A percentile compares a stretch with the other conserved stretches of the same genome.
These are phyloP conservation scores for Acanthosepion esculentum DNA, from an alignment of 2,888 invertebrate genomes.

Conservation along the genomic window DNA sequence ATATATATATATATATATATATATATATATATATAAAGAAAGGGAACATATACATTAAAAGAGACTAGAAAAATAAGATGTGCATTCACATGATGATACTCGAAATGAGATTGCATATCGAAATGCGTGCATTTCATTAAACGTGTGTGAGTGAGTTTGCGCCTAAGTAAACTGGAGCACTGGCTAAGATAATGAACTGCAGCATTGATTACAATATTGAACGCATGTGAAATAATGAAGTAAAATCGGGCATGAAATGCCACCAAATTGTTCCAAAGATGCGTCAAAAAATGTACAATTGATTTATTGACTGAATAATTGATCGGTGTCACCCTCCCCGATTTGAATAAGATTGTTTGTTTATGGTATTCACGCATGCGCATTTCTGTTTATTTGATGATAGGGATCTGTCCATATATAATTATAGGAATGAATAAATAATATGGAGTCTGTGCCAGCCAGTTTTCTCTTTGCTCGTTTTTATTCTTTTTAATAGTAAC, in stretches of 20 bases:
- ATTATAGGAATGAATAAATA: neutral
- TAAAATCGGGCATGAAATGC: neutral
- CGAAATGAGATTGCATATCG: too few relatives aligned
- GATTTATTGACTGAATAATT: neutral
- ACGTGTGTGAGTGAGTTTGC: too few relatives aligned
- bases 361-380: neutral
- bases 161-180: too few relatives aligned
- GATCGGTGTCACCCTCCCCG: neutral
- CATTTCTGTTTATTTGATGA: neutral
- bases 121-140: too few relatives aligned
- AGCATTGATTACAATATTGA: neutral
- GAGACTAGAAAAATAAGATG: too few relatives aligned
- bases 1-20: too few relatives aligned
- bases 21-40: too few relatives aligned
- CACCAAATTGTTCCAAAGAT: neutral
- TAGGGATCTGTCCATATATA: neutral
- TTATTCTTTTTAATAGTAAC: neutral
- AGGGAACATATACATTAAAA: too few relatives aligned
- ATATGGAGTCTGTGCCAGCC: neutral
- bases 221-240: neutral
- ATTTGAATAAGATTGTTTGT: neutral
- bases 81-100: too few relatives aligned
- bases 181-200: neutral
- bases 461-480: neutral
- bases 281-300: neutral